Percentiles rank a stretch among this genome's conserved stretches.
phyloP scores from a whole-genome alignment of 2,888 invertebrate genomes.

The Sialis fuliginosa region DNA sequence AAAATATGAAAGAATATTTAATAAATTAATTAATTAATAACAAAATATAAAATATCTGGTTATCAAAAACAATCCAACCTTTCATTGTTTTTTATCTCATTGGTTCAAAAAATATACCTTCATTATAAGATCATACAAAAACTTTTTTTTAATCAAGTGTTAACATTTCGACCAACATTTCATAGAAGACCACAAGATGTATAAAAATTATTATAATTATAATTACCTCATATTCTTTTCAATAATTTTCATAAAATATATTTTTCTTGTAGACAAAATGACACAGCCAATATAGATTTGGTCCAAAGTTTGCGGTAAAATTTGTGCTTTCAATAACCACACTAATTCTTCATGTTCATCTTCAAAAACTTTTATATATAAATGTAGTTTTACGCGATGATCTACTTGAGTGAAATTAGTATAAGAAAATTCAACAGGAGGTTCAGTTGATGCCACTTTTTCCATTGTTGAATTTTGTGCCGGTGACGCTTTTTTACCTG shows the following conservation, averaged over 20 bases:
- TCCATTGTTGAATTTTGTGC: slow-evolving; percentile 16
- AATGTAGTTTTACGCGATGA: slow-evolving; percentile 37
- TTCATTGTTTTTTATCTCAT: too few species aligned
- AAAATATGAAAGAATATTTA: too few species aligned
- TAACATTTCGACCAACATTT: too few species aligned
- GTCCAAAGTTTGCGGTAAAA: slow-evolving; percentile 23
- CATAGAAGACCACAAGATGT: too few species aligned
- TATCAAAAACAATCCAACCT: background rate
- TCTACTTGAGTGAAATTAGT: slow-evolving; percentile 33
- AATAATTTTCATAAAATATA: slow-evolving; percentile 31
- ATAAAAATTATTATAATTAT: too few species aligned
- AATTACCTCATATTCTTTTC: slow-evolving; percentile 20
- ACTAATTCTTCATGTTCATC: slow-evolving; percentile 33
- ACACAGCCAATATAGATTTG: slow-evolving; percentile 27
- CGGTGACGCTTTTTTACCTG: slow-evolving; percentile 25
- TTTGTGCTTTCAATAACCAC: slow-evolving; percentile 29
- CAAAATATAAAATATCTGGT: slow-evolving; percentile 1
- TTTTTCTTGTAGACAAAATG: slow-evolving; percentile 31
- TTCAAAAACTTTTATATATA: slow-evolving; percentile 34
- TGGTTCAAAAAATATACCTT: too few species aligned
- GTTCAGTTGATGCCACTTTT: slow-evolving; percentile 14
- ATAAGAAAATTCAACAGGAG: slow-evolving; percentile 29
- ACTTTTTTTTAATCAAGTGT: too few species aligned
- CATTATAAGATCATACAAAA: too few species aligned
- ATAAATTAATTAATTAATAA: too few species aligned